Conservation (phyloP, 2,888 invertebrate species). For the Seira ritae region DNA sequence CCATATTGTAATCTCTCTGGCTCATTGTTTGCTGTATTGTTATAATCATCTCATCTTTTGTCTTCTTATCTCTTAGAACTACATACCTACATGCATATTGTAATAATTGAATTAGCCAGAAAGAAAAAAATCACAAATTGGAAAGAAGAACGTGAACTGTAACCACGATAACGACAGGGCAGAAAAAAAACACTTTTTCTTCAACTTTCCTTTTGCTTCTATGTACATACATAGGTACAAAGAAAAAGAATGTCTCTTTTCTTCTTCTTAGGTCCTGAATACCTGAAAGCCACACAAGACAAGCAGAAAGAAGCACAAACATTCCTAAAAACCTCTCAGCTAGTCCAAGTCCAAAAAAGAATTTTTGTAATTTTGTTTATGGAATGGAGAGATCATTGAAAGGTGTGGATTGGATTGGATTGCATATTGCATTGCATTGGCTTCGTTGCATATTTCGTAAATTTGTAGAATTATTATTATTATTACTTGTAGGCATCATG, state of each 20-base stretch:
- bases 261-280: no score
- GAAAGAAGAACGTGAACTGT: slow-evolving; percentile 35
- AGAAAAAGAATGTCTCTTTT: no score
- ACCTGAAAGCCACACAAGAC: no score
- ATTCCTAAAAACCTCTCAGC: no score
- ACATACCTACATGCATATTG: slow-evolving; percentile 7
- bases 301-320: no score
- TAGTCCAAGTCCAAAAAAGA: neutral
- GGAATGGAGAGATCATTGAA: slow-evolving; percentile 12
- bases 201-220: slow-evolving; percentile 52
- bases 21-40: slow-evolving; percentile 6
- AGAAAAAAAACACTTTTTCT: slow-evolving; percentile 25
- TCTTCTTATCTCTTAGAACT: slow-evolving; percentile 3
- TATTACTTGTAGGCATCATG: neutral
- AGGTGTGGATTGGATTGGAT: slow-evolving; percentile 15
- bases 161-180: slow-evolving; percentile 22
- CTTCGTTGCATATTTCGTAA: no score
- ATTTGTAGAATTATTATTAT: no score
- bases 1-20: neutral
- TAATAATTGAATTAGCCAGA: slow-evolving; percentile 53
- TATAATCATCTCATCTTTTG: slow-evolving; percentile 12
- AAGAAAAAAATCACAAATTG: slow-evolving; percentile 4
- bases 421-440: slow-evolving; percentile 5
- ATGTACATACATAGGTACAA: neutral
- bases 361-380: slow-evolving; percentile 15